Conservation (phyloP, 1,140 invertebrate species). For the Drosophila albomicans region DNA sequence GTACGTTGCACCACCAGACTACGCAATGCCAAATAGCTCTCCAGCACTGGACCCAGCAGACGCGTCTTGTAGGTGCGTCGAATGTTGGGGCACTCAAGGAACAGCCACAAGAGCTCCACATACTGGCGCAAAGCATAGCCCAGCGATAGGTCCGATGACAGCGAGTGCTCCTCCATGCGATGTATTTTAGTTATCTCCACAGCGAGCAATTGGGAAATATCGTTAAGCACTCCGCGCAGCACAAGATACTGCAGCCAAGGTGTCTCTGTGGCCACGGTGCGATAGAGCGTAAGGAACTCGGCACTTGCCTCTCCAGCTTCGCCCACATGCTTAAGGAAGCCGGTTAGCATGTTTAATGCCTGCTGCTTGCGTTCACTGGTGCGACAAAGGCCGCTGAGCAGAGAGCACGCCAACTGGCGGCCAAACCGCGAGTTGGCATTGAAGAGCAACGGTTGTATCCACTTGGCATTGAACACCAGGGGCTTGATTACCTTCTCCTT, state of each 20-base stretch:
- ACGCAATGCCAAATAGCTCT: conserved; percentile 96
- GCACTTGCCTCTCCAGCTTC: conserved; percentile 94
- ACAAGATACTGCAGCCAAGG: conserved; percentile 98
- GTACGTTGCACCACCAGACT: conserved; percentile 97
- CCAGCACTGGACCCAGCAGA: conserved; percentile 94
- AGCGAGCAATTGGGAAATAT: conserved; percentile 94
- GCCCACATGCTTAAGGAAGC: conserved; percentile 94
- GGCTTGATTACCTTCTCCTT: conserved; percentile 67
- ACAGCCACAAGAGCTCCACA: conserved; percentile 93
- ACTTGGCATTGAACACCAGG: conserved; percentile 86
- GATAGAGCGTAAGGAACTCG: conserved; percentile 95
- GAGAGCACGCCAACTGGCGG: conserved; percentile 94
- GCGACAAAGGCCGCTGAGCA: conserved; percentile 92
- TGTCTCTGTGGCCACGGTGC: conserved; percentile 92
- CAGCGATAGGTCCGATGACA: conserved; percentile 97
- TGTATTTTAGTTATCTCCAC: conserved; percentile 95
- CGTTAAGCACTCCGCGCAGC: conserved; percentile 92
- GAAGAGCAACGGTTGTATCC: conserved; percentile 95
- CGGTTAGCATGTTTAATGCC: conserved; percentile 94
- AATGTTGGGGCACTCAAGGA: conserved; percentile 92
- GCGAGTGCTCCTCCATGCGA: conserved; percentile 94
- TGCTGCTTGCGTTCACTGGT: conserved; percentile 84
- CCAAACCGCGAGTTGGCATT: conserved; percentile 95
- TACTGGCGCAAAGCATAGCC: conserved; percentile 95
- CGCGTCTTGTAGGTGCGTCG: conserved; percentile 95